Conservation (phyloP, 2,113 vertebrate genomes). For the Seriola dumerili region DNA sequence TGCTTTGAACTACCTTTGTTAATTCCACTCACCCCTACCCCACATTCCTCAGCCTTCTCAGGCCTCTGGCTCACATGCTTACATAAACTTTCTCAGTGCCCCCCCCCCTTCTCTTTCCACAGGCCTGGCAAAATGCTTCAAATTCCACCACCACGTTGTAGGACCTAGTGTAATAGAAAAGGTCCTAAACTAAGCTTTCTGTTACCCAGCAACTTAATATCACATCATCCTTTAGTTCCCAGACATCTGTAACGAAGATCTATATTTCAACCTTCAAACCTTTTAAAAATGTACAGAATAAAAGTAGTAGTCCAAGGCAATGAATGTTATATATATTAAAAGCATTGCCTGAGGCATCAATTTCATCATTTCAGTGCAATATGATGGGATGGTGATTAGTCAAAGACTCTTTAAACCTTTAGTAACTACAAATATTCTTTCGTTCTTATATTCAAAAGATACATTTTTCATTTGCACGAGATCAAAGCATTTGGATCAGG, state of each 20-base stretch:
- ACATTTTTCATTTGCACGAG: not conserved
- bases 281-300: conserved; percentile 5
- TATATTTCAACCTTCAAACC: conserved; percentile 32
- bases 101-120: conserved; percentile 62
- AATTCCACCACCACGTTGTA: conserved; percentile 79
- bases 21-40: conserved; percentile 73
- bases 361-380: conserved; percentile 19
- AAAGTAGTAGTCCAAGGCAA: conserved; percentile 5
- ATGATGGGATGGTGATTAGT: not conserved
- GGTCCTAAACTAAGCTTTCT: conserved; percentile 67
- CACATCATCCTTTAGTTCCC: conserved; percentile 63
- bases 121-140: conserved; percentile 80
- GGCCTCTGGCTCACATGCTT: conserved; percentile 81
- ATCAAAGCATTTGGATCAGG: too few species aligned
- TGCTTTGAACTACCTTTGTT: conserved; percentile 79
- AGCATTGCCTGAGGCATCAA: not conserved
- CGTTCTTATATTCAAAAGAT: not conserved
- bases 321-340: conserved; percentile 2
- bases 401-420: not conserved
- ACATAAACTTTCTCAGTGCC: conserved; percentile 81
- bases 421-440: not conserved
- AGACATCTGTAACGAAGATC: conserved; percentile 63
- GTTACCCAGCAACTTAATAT: conserved; percentile 66
- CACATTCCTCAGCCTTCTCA: conserved; percentile 83
- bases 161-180: conserved; percentile 60